Conservation (phyloP, 2,797 vertebrate species). For the Dromococcyx pavoninus region DNA sequence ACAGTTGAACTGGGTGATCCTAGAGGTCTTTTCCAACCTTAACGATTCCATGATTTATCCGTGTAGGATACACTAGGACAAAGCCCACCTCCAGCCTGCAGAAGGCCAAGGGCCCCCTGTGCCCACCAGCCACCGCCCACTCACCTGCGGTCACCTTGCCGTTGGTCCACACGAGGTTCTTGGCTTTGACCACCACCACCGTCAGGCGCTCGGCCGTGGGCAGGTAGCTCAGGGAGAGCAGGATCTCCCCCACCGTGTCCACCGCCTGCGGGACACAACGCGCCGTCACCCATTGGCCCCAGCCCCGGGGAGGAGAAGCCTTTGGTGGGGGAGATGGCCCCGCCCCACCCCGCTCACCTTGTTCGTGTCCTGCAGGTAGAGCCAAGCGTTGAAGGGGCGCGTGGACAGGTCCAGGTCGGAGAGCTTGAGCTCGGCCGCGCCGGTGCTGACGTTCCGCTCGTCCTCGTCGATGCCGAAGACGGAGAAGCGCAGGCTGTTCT, state of each 20-base stretch:
- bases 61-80: fast-evolving
- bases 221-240: conserved; percentile 95
- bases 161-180: conserved; percentile 91
- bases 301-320: background rate
- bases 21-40: too few relatives aligned
- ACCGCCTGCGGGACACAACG: conserved; percentile 75
- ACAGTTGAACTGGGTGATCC: too few relatives aligned
- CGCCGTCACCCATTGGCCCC: fast-evolving
- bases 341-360: conserved; percentile 82
- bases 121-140: background rate
- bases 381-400: conserved; percentile 92
- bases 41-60: too few relatives aligned
- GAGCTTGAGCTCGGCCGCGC: conserved; percentile 90
- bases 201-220: conserved; percentile 96
- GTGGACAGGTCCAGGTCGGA: conserved; percentile 88
- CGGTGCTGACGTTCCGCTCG: conserved; percentile 87
- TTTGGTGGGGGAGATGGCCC: fast-evolving
- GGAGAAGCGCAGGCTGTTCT: conserved; percentile 89
- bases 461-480: conserved; percentile 90
- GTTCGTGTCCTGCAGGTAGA: conserved; percentile 94
- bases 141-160: conserved; percentile 91
- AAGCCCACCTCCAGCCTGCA: background rate
- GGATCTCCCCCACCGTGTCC: conserved; percentile 92
- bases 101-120: fast-evolving
- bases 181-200: conserved; percentile 96